These are phyloP conservation scores for Metridium senile DNA, from an alignment of 92 coral and sea anemone genomes.

Conservation along the genomic window DNA sequence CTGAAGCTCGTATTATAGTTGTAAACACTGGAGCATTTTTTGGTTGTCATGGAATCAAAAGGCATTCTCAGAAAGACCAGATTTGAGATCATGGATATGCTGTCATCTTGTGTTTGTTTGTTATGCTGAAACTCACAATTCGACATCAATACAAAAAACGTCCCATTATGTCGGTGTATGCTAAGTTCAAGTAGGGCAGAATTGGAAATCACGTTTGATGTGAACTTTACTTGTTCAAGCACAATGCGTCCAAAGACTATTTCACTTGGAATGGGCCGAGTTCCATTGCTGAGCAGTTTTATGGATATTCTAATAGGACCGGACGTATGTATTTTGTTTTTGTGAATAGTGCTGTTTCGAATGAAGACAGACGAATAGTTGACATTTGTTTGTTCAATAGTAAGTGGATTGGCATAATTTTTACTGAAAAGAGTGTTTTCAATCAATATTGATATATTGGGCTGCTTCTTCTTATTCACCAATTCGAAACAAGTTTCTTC, in stretches of 20 bases:
- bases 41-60: neutral
- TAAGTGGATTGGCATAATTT: neutral
- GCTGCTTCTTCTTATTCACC: neutral
- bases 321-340: conserved; percentile 1
- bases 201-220: neutral
- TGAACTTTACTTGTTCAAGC: neutral
- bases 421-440: neutral
- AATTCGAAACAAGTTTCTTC: neutral
- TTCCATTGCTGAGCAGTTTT: neutral
- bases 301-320: neutral
- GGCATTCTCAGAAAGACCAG: conserved; percentile 2
- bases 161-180: neutral
- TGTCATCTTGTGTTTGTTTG: too few relatives aligned
- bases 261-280: too few relatives aligned
- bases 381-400: neutral
- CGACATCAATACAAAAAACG: neutral
- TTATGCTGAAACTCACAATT: neutral
- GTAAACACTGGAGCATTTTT: neutral
- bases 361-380: neutral
- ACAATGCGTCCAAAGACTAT: conserved; percentile 3
- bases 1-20: neutral
- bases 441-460: neutral
- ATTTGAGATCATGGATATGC: neutral
- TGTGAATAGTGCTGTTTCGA: neutral
- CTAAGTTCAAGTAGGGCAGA: neutral